phyloP scores from a whole-genome alignment of 2,888 invertebrate species.

The Leptopilina myrica region DNA sequence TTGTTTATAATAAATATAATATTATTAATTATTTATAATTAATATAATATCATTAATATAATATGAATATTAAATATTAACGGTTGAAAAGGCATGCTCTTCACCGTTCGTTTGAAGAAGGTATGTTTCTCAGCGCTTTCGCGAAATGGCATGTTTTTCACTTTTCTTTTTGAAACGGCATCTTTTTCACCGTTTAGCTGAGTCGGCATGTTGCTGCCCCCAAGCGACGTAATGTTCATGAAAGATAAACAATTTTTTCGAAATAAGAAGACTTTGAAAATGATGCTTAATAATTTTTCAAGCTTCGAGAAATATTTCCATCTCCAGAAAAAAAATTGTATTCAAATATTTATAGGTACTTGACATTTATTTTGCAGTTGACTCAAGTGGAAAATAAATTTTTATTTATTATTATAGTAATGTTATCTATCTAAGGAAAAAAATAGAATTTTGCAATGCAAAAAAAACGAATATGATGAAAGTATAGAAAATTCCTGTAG shows the following conservation, averaged over 20 bases:
- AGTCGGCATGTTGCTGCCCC: no score
- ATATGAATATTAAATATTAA: no score
- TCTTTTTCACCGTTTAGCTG: no score
- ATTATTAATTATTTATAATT: no score
- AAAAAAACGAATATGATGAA: not conserved
- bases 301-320: slow-evolving; percentile 4
- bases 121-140: no score
- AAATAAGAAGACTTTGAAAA: not conserved
- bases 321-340: not conserved
- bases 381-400: not conserved
- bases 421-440: not conserved
- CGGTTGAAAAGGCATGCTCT: no score
- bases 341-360: not conserved
- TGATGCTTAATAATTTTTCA: not conserved
- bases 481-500: no score
- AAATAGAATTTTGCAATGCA: not conserved
- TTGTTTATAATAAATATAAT: no score
- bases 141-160: no score
- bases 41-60: no score
- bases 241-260: slow-evolving; percentile 1
- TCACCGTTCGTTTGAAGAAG: no score
- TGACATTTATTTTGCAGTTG: not conserved
- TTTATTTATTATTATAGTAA: not conserved
- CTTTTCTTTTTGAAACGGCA: no score
- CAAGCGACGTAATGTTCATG: not conserved